Evolutionary conservation across 2,113 vertebrate genomes (phyloP).

Genomic region (Cichladusa arquata): DNA sequence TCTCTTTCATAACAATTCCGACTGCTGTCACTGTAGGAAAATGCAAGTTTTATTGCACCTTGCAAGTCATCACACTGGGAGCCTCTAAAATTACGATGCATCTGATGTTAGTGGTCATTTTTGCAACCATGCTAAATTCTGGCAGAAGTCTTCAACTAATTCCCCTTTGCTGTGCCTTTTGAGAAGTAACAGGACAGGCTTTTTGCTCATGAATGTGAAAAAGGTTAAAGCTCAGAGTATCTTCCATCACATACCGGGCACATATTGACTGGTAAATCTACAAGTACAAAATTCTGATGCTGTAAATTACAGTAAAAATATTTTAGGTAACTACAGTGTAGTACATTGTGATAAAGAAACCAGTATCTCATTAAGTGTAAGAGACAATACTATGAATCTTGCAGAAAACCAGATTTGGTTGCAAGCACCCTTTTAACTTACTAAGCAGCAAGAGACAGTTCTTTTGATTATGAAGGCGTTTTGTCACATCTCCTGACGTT

Average conservation of each 20-base stretch:
- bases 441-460: conserved; percentile 94
- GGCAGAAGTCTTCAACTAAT: background rate
- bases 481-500: conserved; percentile 88
- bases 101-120: background rate
- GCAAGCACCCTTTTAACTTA: conserved; percentile 73
- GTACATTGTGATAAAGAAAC: background rate
- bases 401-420: background rate
- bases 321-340: background rate
- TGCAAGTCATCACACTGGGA: background rate
- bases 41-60: background rate
- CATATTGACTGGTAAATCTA: background rate
- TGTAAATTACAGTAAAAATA: background rate
- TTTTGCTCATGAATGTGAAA: background rate
- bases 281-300: background rate
- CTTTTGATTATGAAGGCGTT: conserved; percentile 87
- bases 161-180: background rate
- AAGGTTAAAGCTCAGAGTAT: background rate
- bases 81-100: background rate
- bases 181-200: background rate
- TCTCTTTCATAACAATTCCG: background rate
- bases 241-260: background rate
- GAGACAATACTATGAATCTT: background rate
- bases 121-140: background rate
- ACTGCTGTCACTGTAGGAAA: background rate
- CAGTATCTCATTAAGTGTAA: background rate